Evolutionary conservation across 2,113 vertebrate species (phyloP), one percentile per base, ranked within the genome.

Genomic region (Lampris megalopsis): DNA sequence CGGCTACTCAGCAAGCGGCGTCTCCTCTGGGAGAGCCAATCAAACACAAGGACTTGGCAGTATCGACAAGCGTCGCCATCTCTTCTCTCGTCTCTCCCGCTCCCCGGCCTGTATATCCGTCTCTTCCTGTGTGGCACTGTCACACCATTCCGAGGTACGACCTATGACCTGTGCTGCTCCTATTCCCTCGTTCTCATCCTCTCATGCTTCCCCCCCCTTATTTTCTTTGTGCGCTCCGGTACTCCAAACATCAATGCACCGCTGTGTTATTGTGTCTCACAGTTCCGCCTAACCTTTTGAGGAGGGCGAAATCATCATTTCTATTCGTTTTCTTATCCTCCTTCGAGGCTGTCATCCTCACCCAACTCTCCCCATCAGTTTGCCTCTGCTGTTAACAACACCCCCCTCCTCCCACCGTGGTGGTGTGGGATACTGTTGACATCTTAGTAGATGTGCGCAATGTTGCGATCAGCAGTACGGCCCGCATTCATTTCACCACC

Each of bases 401-500:
- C 7, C 63, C 45, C 47, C 6, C 53, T 68, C 53, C 68, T 70
- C 8, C 35, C 3, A 47, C 40, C 9, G 3, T 4, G 24, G 54
- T n/a, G 66, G 13, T 57, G 6, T 56, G 10, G 40, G 67, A 77
- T 41, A 42, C 8, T 42, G 60, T 63, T 63, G 71, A 73, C 71
- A 64, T 42, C 52, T 64, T 56, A 77, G 13, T 61, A 65, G 47
- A 79, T 59, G 57, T 71, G 71, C 68, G 81, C 81, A 82, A 68
- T 68, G 71, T 87, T 70, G 79, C n/a, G 74, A 87, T 93, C 91
- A 91, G 91, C 89, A 91, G 70, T 91, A 90, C 86, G 68, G 50
- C 67, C 56, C 68, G 66, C 87, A 89, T 93, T 92, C 24, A 88
- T 91, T 89, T 89, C 71, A 81, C 76, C 47, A 63, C 77, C 59